Percentiles rank a stretch among this genome's conserved stretches.
Conservation (phyloP, 2,888 invertebrate species). For the Sminthurinus aureus region DNA sequence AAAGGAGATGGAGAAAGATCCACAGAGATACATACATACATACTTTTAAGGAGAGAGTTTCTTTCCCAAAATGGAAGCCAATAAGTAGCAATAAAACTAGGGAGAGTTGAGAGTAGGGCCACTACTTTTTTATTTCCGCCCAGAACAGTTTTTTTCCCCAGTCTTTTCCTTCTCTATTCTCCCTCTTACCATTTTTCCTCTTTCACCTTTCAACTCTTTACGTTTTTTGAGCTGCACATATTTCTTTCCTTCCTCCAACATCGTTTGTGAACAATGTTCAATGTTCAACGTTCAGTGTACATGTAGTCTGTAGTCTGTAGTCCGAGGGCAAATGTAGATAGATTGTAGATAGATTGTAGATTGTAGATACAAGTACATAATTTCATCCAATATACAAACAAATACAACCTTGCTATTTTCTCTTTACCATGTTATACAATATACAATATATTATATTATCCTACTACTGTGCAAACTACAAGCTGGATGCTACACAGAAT, state of each 20-base stretch:
- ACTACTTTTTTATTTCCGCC: not conserved
- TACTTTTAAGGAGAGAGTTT: not conserved
- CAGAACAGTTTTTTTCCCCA: not conserved
- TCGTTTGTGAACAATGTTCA: not conserved
- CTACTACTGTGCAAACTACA: no score
- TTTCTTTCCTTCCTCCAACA: not conserved
- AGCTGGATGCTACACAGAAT: no score
- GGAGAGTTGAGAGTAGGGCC: not conserved
- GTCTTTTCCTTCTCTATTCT: not conserved
- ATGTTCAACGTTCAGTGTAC: not conserved
- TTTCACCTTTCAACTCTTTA: constrained; percentile 1
- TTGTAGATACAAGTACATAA: no score
- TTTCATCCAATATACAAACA: not conserved
- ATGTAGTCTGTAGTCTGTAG: not conserved
- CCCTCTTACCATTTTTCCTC: not conserved
- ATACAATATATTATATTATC: no score
- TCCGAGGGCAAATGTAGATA: no score
- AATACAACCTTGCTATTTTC: not conserved
- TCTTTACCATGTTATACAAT: no score
- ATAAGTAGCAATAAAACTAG: constrained; percentile 10
- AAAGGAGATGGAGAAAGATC: not conserved
- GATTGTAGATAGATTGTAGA: no score
- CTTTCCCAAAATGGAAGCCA: constrained; percentile 5
- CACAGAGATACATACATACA: not conserved
- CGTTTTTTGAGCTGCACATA: not conserved